A percentile compares a stretch with the other conserved stretches of the same genome.
These are phyloP conservation scores for Osmoderma eremita DNA, from an alignment of 2,888 invertebrate species.

Conservation along the genomic window DNA sequence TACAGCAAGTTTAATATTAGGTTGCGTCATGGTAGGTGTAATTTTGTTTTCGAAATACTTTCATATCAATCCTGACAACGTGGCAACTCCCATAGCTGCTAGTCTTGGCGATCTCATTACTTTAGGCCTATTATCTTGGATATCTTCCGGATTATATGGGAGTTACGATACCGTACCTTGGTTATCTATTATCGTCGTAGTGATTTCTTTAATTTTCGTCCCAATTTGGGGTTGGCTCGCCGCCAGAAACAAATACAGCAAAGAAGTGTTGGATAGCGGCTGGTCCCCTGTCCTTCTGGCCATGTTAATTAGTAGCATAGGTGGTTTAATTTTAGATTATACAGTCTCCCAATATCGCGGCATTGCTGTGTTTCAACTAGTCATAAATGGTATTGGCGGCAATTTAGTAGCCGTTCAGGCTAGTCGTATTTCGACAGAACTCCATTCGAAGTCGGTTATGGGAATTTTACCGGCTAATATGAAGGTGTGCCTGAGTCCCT, in stretches of 20 bases:
- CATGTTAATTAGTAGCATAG: constrained; percentile 90
- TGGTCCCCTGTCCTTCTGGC: constrained; percentile 93
- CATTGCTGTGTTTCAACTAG: constrained; percentile 91
- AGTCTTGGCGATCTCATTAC: constrained; percentile 91
- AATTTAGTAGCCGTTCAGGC: constrained; percentile 94
- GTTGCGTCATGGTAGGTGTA: constrained; percentile 86
- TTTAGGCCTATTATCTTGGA: constrained; percentile 81
- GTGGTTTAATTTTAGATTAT: constrained; percentile 87
- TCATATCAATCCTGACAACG: constrained; percentile 91
- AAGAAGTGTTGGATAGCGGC: constrained; percentile 83
- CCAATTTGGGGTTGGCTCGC: constrained; percentile 87
- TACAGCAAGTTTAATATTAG: constrained; percentile 85
- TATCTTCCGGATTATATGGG: constrained; percentile 76
- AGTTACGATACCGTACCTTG: constrained; percentile 66
- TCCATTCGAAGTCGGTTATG: constrained; percentile 71
- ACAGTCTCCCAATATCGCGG: constrained; percentile 85
- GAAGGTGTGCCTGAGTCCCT: constrained; percentile 67
- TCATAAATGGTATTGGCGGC: constrained; percentile 92
- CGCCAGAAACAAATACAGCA: constrained; percentile 81
- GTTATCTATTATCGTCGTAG: constrained; percentile 76
- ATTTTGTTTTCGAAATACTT: constrained; percentile 80
- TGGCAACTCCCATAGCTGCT: constrained; percentile 93
- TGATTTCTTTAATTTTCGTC: constrained; percentile 74
- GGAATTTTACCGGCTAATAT: constrained; percentile 65
- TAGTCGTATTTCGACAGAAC: constrained; percentile 85